phyloP scores from a whole-genome alignment of 2,113 vertebrate genomes.

The Stomatorhinus ivindoensis region DNA sequence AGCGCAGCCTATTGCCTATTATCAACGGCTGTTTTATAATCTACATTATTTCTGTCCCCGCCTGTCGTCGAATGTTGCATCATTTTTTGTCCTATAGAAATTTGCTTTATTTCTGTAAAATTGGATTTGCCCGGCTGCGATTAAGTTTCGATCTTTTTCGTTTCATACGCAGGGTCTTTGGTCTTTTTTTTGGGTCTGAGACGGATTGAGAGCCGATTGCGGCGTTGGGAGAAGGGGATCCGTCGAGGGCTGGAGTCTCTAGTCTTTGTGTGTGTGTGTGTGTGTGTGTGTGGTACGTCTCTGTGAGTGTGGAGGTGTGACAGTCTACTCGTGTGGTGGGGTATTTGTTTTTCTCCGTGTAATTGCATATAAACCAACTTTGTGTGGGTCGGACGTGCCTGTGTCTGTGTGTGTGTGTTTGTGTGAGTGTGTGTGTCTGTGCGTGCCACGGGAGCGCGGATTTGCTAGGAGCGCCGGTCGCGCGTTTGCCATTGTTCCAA shows the following conservation, averaged over 20 bases:
- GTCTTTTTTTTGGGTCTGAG: neutral
- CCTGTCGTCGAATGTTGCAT: conserved; percentile 7
- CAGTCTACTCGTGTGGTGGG: neutral
- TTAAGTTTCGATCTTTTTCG: neutral
- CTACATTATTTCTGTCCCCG: neutral
- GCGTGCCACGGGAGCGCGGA: neutral
- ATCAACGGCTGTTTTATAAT: neutral
- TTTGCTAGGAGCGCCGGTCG: neutral
- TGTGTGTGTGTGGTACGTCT: neutral
- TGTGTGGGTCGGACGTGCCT: neutral
- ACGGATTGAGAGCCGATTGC: conserved; percentile 5
- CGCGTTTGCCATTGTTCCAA: neutral
- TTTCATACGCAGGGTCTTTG: neutral
- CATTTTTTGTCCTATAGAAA: neutral
- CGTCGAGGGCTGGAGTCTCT: neutral
- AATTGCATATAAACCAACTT: conserved; percentile 3
- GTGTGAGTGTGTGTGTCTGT: neutral
- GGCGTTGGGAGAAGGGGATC: neutral
- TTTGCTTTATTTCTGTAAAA: conserved; percentile 6
- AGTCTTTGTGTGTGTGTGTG: neutral
- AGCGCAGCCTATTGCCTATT: neutral
- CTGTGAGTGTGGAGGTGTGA: conserved; percentile 6
- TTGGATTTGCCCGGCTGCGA: neutral
- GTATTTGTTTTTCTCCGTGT: neutral
- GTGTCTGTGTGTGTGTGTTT: neutral